These are phyloP conservation scores for Cryptocephalus primarius DNA, from an alignment of 2,888 invertebrate genomes.

Conservation along the genomic window DNA sequence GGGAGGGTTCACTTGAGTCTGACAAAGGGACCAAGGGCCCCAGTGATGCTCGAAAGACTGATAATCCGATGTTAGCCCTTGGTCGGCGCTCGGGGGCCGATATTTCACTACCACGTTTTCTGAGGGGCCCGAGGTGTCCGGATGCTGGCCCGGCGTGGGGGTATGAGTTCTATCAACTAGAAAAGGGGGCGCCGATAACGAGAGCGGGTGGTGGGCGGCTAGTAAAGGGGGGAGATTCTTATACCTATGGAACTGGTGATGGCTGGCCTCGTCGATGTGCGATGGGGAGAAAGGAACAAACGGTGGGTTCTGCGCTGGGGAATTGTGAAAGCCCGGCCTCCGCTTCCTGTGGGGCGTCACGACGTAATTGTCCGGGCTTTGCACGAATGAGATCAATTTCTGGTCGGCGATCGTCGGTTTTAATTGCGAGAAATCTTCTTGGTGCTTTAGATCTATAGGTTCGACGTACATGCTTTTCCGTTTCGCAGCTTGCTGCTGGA, in stretches of 20 bases:
- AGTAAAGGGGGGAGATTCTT: slow-evolving; percentile 44
- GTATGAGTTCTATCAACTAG: slow-evolving; percentile 51
- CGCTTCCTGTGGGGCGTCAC: slow-evolving; percentile 80
- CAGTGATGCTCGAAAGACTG: slow-evolving; percentile 42
- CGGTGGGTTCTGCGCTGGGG: slow-evolving; percentile 77
- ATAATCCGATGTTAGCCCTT: slow-evolving; percentile 41
- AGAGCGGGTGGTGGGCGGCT: slow-evolving; percentile 55
- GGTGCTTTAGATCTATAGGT: slow-evolving; percentile 60
- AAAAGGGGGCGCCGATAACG: slow-evolving; percentile 65
- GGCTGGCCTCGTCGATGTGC: slow-evolving; percentile 59
- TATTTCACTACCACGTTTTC: slow-evolving; percentile 47
- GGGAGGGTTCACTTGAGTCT: slow-evolving; percentile 49
- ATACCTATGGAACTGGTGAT: slow-evolving; percentile 50
- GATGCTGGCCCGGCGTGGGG: slow-evolving; percentile 42
- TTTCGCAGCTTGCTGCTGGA: slow-evolving; percentile 43
- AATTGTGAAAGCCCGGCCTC: slow-evolving; percentile 77
- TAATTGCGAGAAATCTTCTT: slow-evolving; percentile 55
- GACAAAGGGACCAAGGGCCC: slow-evolving; percentile 56
- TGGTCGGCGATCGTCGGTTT: slow-evolving; percentile 53
- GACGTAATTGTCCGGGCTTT: slow-evolving; percentile 70
- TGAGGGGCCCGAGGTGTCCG: slow-evolving; percentile 38
- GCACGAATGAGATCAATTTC: slow-evolving; percentile 57
- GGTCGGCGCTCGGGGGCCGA: slow-evolving; percentile 60
- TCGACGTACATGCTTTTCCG: slow-evolving; percentile 51
- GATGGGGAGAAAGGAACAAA: slow-evolving; percentile 74